Percentiles rank a stretch among this genome's conserved stretches.
These are phyloP conservation scores for Coelinius sp. DNA, from an alignment of 2,888 invertebrate species.

Conservation along the genomic window DNA sequence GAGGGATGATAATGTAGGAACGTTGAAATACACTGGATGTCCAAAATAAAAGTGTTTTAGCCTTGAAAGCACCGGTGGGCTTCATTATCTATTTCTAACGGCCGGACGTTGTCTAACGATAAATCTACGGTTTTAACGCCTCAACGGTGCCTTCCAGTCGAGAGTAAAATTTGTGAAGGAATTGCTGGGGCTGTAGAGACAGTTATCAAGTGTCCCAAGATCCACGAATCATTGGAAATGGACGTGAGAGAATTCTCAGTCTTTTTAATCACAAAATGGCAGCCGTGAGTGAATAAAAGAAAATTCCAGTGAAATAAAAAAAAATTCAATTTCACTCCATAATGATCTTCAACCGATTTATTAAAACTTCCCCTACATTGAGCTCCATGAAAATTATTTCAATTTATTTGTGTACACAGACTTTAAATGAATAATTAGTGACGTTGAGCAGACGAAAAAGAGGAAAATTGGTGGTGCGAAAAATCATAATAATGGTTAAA, in stretches of 20 bases:
- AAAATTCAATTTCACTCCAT: not conserved
- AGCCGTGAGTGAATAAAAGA: not conserved
- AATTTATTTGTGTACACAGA: too few species aligned
- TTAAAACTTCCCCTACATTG: too few species aligned
- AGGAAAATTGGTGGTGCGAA: too few species aligned
- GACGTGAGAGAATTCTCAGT: not conserved
- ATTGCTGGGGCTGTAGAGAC: not conserved
- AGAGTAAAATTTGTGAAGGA: conserved; percentile 9
- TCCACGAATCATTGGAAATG: not conserved
- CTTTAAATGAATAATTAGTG: too few species aligned
- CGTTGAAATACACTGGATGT: not conserved
- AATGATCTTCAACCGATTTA: too few species aligned
- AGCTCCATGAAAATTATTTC: too few species aligned
- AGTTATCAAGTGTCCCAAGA: not conserved
- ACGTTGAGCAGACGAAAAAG: not conserved
- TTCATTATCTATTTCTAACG: conserved; percentile 25
- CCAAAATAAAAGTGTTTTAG: not conserved
- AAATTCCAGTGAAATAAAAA: not conserved
- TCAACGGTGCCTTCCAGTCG: conserved; percentile 1
- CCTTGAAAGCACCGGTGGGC: not conserved
- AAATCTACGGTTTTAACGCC: conserved; percentile 37
- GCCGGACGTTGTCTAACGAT: conserved; percentile 24
- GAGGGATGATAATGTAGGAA: not conserved
- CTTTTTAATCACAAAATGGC: not conserved
- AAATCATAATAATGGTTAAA: not conserved